A percentile compares a stretch with the other conserved stretches of the same genome.
Conservation (phyloP, 2,797 vertebrate species). For the Neosilurus hyrtlii region DNA sequence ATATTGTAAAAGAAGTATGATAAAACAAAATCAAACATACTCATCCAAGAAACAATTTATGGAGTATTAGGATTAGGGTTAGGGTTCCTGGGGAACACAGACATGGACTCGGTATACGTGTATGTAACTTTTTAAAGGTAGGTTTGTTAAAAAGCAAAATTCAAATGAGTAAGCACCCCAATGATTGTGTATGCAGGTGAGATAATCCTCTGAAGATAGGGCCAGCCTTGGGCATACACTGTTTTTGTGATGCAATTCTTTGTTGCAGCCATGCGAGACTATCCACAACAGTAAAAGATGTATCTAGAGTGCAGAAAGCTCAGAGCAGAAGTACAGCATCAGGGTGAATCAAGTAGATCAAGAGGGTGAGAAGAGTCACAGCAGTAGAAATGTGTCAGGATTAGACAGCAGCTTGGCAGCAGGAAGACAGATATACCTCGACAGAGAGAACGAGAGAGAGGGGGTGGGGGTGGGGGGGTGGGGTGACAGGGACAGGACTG, state of each 20-base stretch:
- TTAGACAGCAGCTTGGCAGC: not conserved
- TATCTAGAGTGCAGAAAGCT: not conserved
- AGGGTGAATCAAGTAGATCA: slow-evolving; percentile 8
- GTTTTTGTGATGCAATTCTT: not conserved
- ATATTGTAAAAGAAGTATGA: no score
- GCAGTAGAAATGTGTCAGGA: slow-evolving; percentile 8
- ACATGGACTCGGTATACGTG: no score
- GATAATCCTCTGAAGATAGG: not conserved
- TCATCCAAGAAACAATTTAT: no score
- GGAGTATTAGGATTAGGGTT: no score
- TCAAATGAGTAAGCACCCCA: not conserved
- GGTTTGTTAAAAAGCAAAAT: not conserved
- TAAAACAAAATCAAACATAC: no score
- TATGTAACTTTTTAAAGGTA: no score
- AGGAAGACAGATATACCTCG: not conserved
- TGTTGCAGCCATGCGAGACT: not conserved
- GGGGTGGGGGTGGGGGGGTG: not conserved
- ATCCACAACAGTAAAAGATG: not conserved
- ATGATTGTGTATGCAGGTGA: not conserved
- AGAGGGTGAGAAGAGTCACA: slow-evolving; percentile 9
- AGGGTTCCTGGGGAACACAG: no score
- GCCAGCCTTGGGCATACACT: not conserved
- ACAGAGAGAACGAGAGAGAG: not conserved
- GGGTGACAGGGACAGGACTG: not conserved
- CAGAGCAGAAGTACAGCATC: not conserved